Conservation (phyloP, 2,797 vertebrate genomes). For the Oreortyx pictus region DNA sequence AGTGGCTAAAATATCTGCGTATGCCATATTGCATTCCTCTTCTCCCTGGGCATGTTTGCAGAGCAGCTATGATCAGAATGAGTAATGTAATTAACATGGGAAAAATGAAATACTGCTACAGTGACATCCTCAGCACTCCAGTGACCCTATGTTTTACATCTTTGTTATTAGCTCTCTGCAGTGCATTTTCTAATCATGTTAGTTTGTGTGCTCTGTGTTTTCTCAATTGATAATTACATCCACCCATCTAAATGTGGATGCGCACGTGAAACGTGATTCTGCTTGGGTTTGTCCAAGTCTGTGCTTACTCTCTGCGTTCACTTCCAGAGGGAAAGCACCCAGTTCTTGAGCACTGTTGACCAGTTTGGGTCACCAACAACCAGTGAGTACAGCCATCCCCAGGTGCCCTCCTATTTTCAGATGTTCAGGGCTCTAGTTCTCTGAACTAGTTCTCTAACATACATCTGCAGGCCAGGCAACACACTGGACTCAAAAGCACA, state of each 20-base stretch:
- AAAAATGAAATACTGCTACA: background rate
- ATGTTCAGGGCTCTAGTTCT: background rate
- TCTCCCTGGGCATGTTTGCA: background rate
- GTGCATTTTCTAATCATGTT: rapidly evolving
- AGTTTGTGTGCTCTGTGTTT: background rate
- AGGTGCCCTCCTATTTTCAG: too few species aligned
- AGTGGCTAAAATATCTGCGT: background rate
- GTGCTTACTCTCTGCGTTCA: background rate
- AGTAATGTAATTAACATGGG: background rate
- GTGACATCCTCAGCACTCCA: background rate
- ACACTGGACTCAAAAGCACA: background rate
- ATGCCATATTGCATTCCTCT: background rate
- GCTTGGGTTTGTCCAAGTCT: background rate
- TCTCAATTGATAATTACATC: background rate
- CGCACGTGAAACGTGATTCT: background rate
- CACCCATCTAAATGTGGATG: background rate
- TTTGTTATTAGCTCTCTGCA: background rate
- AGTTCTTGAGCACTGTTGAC: background rate
- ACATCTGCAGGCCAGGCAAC: background rate
- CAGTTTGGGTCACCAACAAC: background rate
- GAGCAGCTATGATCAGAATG: background rate
- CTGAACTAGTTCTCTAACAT: background rate
- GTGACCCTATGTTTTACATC: background rate
- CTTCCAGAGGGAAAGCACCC: background rate
- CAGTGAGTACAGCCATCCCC: background rate